Conservation (phyloP, 2,113 vertebrate species). For the Dromaius novaehollandiae region DNA sequence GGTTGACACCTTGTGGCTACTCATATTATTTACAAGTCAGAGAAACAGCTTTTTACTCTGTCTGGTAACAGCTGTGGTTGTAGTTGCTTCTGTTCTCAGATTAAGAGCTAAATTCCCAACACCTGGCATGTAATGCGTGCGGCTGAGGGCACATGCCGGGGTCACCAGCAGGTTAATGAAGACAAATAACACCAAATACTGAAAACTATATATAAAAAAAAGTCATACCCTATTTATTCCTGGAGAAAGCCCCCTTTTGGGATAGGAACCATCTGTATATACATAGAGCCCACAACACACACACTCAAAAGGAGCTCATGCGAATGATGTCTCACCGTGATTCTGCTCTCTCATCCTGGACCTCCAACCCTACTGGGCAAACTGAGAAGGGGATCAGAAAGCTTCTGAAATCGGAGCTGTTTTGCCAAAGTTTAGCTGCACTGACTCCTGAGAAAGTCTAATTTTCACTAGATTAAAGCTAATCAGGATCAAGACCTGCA, state of each 20-base stretch:
- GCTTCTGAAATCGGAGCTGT: neutral
- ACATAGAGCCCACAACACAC: neutral
- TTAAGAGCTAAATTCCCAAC: neutral
- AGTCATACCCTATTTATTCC: neutral
- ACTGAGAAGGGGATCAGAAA: neutral
- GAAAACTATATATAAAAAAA: neutral
- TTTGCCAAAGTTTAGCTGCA: neutral
- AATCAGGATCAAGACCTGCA: neutral
- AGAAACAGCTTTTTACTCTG: accelerated
- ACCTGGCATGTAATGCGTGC: neutral
- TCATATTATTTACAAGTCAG: neutral
- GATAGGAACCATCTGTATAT: neutral
- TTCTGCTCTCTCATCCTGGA: neutral
- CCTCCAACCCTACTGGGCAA: no score
- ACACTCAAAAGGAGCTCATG: neutral
- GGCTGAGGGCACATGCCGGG: neutral
- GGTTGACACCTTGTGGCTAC: slow-evolving; percentile 61
- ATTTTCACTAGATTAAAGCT: neutral
- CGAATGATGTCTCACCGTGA: neutral
- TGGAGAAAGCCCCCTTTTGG: neutral
- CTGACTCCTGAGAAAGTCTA: neutral
- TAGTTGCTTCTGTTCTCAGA: neutral
- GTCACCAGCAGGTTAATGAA: neutral
- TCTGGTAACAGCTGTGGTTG: neutral
- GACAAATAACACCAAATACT: neutral